A percentile compares a stretch with the other conserved stretches of the same genome.
These are phyloP conservation scores for Gila robusta DNA, from an alignment of 2,797 vertebrate species.

Conservation along the genomic window DNA sequence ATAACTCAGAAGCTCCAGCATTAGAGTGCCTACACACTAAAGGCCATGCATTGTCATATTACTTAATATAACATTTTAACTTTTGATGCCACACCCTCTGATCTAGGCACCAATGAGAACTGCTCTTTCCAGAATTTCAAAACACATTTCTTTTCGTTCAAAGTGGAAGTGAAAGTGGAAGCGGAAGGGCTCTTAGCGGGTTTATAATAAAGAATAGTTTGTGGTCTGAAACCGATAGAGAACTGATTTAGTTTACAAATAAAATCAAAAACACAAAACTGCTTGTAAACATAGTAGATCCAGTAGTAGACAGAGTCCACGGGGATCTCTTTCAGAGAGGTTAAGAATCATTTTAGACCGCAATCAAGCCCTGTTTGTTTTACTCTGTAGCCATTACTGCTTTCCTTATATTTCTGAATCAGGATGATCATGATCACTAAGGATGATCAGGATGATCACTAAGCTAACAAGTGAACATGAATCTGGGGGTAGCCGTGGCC, in stretches of 20 bases:
- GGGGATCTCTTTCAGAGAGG: conserved; percentile 15
- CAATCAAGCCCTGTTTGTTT: conserved; percentile 14
- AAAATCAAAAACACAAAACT: background rate
- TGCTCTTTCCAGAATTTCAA: background rate
- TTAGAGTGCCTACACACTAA: background rate
- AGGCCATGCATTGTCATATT: background rate
- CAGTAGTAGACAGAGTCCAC: background rate
- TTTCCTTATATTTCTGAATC: conserved; percentile 35
- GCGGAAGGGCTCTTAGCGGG: background rate
- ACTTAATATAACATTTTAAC: background rate
- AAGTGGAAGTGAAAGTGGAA: background rate
- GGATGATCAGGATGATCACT: background rate
- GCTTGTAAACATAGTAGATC: too few species aligned
- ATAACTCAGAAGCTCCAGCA: background rate
- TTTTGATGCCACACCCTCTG: background rate
- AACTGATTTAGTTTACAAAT: background rate
- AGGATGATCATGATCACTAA: background rate
- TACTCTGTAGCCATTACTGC: conserved; percentile 30
- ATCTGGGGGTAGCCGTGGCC: too few species aligned
- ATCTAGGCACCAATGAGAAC: background rate
- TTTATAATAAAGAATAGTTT: background rate
- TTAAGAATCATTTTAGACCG: conserved; percentile 28
- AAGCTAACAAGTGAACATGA: background rate
- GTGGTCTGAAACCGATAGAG: background rate
- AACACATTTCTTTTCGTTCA: background rate